Evolutionary conservation across 2,888 invertebrate genomes (phyloP), one percentile per base, ranked within the genome.

Genomic region (Parascotia fuliginaria): DNA sequence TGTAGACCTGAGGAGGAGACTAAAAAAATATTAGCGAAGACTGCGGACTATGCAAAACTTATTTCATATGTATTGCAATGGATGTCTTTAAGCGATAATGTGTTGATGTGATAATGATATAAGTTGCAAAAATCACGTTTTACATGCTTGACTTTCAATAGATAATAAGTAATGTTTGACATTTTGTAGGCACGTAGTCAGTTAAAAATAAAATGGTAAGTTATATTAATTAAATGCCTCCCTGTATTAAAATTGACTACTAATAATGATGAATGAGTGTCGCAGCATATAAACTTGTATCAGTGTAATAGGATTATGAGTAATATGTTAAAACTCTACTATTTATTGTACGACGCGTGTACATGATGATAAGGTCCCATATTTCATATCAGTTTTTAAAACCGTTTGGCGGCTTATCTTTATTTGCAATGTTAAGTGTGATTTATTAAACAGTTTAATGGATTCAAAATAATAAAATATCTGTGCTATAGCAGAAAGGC

Each of bases 401-500:
- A 52, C 31, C 33, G 38, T 36, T 22, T 37, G 44, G 15, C 24
- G 32, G 41, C 16, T 43, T 57, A 53, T 62, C 41, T 42, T n/a
- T 27, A 15, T 34, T 11, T 47, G 63, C 42, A 57, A 48, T 39
- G 45, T 48, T 37, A 54, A 57, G n/a, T 39, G 14, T 48, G 54
- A 66, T 63, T 58, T 66, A 66, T 54, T n/a, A 7, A 33, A 9
- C 9, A 31, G 50, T 56, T 50, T 36, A 53, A 32, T 40, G 28
- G 29, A 49, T 39, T 46, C 5, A 11, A 14, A 36, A 36, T 24
- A 22, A 11, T 19, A 14, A 16, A 33, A 36, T 34, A 7, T 14
- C 13, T 15, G 15, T 6, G 15, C 3, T 16, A n/a, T 19, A n/a
- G 9, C 15, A 7, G 1, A n/a, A 34, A 34, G 16, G 5, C 3